phyloP scores from a whole-genome alignment of 1,140 invertebrate genomes.

The Drosophila biarmipes region DNA sequence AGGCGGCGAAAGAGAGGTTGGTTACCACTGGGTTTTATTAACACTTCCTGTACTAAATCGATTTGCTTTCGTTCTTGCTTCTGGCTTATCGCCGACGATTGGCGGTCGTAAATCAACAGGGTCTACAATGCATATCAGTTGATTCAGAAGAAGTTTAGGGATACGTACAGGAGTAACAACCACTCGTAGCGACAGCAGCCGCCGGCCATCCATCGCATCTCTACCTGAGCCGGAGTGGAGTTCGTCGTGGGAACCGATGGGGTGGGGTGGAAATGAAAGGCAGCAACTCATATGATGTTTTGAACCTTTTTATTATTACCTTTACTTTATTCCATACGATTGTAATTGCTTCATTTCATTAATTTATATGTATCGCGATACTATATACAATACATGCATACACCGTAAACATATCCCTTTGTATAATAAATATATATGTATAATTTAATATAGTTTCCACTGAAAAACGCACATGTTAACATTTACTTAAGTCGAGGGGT shows the following conservation, averaged over 20 bases:
- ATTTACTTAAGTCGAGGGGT: slow-evolving; percentile 54
- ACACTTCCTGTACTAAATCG: slow-evolving; percentile 32
- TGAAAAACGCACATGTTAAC: slow-evolving; percentile 65
- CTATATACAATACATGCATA: slow-evolving; percentile 67
- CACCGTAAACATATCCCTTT: slow-evolving; percentile 56
- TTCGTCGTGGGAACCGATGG: slow-evolving; percentile 11
- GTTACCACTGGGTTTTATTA: slow-evolving; percentile 1
- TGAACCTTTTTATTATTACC: slow-evolving; percentile 66
- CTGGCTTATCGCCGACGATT: slow-evolving; percentile 38
- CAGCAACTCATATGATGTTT: slow-evolving; percentile 54
- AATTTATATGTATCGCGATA: slow-evolving; percentile 73
- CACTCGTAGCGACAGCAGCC: slow-evolving; percentile 55
- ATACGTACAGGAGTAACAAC: slow-evolving; percentile 87
- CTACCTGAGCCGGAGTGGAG: slow-evolving; percentile 43
- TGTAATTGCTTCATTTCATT: slow-evolving; percentile 82
- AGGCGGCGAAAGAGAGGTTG: slow-evolving; percentile 83
- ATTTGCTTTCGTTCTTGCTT: slow-evolving; percentile 14
- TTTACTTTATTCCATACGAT: slow-evolving; percentile 72
- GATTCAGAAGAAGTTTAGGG: slow-evolving; percentile 88
- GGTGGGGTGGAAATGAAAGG: slow-evolving; percentile 31
- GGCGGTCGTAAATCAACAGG: slow-evolving; percentile 59
- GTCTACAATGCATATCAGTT: slow-evolving; percentile 89
- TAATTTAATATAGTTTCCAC: slow-evolving; percentile 59
- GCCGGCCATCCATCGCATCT: slow-evolving; percentile 35
- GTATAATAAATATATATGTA: slow-evolving; percentile 57